Base-by-base conservation (phyloP, 2,888 invertebrate species). In the Ochlodes sylvanus region DNA sequence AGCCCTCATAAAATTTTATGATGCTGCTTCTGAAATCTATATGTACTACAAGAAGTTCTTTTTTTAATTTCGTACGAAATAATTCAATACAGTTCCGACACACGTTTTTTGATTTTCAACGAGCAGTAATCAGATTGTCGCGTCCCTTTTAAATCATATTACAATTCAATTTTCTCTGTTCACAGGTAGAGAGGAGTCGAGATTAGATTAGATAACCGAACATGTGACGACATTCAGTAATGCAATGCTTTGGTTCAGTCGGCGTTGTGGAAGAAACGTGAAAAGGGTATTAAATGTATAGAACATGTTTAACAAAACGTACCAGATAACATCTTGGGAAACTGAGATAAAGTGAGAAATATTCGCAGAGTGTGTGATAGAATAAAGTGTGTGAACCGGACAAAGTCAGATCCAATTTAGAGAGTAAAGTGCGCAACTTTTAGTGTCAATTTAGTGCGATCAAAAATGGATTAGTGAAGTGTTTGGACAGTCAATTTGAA, bases 161-260 rank as follows among this genome's bases (percentile, higher is more conserved):
- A 74, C 72, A 74, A 75, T 71, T 72, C 71, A 71, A 76, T 81
- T 80, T 77, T 79, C 77, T 79, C 76, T 79, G 77, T 83, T 78
- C 71, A 70, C 83, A 85, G 84, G 79, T 80, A 78, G 69, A 68
- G 63, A 73, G 71, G 71, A 71, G 67, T 62, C 71, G 58, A 66
- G 81, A 82, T 81, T 70, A 80, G 81, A 81, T 82, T 73, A 82
- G 79, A 79, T 78, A 75, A 77, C 69, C 71, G 67, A 71, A 75
- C 72, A 76, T 75, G 76, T 76, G 72, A 68, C 68, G 63, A 50
- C 54, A 67, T 63, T 62, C 62, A 41, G 62, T 62, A 57, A 57
- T 57, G 57, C 57, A 44, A 57, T 41, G 32, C 19, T 52, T 32
- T 57, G 42, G 57, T 63, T 19, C 50, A 50, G 50, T 41, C 27